phyloP scores from a whole-genome alignment of 2,888 invertebrate species.

The Heliconius erato region DNA sequence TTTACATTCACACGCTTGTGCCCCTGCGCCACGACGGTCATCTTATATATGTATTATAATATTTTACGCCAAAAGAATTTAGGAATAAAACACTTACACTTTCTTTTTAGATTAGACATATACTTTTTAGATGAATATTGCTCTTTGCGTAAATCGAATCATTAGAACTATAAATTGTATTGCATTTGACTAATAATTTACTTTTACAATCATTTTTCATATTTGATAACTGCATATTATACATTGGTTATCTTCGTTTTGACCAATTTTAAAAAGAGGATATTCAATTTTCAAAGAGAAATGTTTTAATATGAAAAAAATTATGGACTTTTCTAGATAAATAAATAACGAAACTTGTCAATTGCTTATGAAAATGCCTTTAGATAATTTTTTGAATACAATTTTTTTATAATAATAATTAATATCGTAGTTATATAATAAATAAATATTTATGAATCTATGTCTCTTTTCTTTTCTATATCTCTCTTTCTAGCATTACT shows the following conservation, averaged over 20 bases:
- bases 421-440: neutral
- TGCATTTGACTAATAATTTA: neutral
- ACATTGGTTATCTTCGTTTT: conserved; percentile 4
- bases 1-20: too few relatives aligned
- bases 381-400: conserved; percentile 14
- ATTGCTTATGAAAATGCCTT: conserved; percentile 33
- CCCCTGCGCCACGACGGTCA: too few relatives aligned
- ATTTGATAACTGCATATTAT: neutral
- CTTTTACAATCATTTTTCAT: neutral
- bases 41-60: too few relatives aligned
- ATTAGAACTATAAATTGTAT: neutral
- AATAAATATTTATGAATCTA: neutral
- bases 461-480: conserved; percentile 2
- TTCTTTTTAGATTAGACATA: too few relatives aligned
- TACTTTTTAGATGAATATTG: neutral
- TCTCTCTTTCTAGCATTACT: neutral
- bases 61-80: too few relatives aligned
- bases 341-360: conserved; percentile 21
- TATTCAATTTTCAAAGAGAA: neutral
- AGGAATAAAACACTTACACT: too few relatives aligned
- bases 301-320: neutral
- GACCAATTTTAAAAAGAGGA: conserved; percentile 18
- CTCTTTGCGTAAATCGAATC: neutral
- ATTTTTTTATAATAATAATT: conserved; percentile 20
- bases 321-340: neutral